phyloP scores from a whole-genome alignment of 1,140 invertebrate species.

The Hesperophylax magnus region DNA sequence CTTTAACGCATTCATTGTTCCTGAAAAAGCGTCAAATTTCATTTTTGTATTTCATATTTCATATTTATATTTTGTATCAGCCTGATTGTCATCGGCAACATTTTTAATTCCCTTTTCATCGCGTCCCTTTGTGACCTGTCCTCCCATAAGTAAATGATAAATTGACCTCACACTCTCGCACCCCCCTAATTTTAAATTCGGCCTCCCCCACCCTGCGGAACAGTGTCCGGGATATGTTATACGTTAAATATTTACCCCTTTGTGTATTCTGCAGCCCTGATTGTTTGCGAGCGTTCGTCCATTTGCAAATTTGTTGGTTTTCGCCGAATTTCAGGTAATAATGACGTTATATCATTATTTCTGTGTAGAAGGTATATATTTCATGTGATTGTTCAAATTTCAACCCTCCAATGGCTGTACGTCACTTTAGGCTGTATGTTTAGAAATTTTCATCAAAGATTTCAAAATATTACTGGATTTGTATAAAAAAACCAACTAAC shows the following conservation, averaged over 20 bases:
- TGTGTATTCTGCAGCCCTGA: not conserved
- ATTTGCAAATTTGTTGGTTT: conserved; percentile 9
- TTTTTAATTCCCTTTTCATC: conserved; percentile 11
- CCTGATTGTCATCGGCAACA: not conserved
- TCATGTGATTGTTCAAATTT: too few relatives aligned
- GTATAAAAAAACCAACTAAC: too few relatives aligned
- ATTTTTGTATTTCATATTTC: not conserved
- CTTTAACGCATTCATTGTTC: not conserved
- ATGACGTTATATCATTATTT: too few relatives aligned
- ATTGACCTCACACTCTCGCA: conserved; percentile 1
- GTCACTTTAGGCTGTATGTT: too few relatives aligned
- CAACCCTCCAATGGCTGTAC: too few relatives aligned
- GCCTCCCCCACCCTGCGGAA: not conserved
- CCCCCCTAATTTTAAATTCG: not conserved
- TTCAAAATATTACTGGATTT: too few relatives aligned
- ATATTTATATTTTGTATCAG: too few relatives aligned
- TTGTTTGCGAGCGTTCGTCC: conserved; percentile 29
- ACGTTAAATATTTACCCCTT: conserved; percentile 37
- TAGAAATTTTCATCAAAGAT: too few relatives aligned
- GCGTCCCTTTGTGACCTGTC: conserved; percentile 16
- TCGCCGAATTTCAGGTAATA: too few relatives aligned
- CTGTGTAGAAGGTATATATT: too few relatives aligned
- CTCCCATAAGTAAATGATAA: conserved; percentile 34
- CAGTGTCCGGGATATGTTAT: not conserved
- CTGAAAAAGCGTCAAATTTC: conserved; percentile 6